Base-by-base conservation (phyloP, 2,113 vertebrate genomes). In the Labrus mixtus region DNA sequence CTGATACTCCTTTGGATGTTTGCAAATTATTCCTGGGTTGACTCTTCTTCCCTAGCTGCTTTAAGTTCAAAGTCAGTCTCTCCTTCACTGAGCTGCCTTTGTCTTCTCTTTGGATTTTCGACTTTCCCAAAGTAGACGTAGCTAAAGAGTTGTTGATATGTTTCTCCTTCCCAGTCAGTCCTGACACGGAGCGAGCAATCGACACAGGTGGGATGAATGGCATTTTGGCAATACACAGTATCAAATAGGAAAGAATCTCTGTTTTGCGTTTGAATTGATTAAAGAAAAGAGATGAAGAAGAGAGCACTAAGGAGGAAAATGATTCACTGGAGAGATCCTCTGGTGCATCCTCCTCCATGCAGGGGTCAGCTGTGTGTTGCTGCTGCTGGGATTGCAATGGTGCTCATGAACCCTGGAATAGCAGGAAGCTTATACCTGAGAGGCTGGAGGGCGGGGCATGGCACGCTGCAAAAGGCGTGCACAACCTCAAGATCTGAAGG, bases 171-270 rank as follows among this genome's bases (percentile, higher is more conserved):
- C 65, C 81, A 0, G 72, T 68, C 62, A 83, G 68, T 55, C 79
- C 84, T 41, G 58, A 81, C 78, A 81, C 76, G 6, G 86, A 87
- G 68, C 76, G 64, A 0, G 65, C 13, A 6, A 88, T 67, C 1
- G 84, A 78, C 57, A 86, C 87, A 9, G 87, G 89, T 1, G 91
- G 95, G 22, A 93, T 91, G 67, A 95, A 94, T 0, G 95, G 93
- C 94, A 94, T 95, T 82, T 90, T 92, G 58, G 72, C 72, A 16
- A 91, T 61, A 15, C 87, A 91, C 68, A 94, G 75, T 45, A 93
- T 63, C 62, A 94, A 59, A 70, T 92, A 93, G 37, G 83, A 83
- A 17, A 94, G 13, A 16, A 93, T 68, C n/a, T 91, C 89, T 6
- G 86, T 76, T 76, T 82, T 93, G 57, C 79, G 3, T 13, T 33